phyloP scores from a whole-genome alignment of 2,888 invertebrate genomes.

The Ophion ellenae region DNA sequence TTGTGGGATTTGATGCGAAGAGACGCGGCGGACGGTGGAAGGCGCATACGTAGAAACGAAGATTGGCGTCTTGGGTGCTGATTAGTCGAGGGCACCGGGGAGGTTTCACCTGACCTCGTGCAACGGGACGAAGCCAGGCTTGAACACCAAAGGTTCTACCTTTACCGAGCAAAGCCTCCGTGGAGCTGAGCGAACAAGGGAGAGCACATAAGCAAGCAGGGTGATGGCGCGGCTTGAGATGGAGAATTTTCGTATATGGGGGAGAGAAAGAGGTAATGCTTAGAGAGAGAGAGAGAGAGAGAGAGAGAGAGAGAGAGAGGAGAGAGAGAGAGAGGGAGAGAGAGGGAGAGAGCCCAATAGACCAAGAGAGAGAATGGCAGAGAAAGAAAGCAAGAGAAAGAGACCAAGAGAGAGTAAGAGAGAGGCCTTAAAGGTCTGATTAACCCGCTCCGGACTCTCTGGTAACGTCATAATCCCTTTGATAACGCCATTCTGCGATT shows the following conservation, averaged over 20 bases:
- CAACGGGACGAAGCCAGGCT: conserved; percentile 73
- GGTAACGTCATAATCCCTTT: conserved; percentile 78
- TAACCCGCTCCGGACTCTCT: conserved; percentile 76
- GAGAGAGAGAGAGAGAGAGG: background rate
- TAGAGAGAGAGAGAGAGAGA: background rate
- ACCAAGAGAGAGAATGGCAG: background rate
- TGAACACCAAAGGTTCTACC: conserved; percentile 68
- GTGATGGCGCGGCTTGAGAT: background rate
- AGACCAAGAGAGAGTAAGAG: conserved; percentile 23
- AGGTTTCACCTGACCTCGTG: conserved; percentile 75
- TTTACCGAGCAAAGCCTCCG: conserved; percentile 22
- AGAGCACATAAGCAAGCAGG: conserved; percentile 22
- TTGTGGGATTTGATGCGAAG: conserved; percentile 32
- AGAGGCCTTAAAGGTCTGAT: conserved; percentile 79
- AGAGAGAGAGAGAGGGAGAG: conserved; percentile 8
- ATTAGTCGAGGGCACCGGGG: conserved; percentile 79
- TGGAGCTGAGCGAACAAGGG: conserved; percentile 17
- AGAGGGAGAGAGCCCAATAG: background rate
- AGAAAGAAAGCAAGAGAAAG: conserved; percentile 15
- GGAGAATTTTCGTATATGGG: background rate
- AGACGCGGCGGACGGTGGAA: background rate
- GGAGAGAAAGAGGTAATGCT: conserved; percentile 9
- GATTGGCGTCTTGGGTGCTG: conserved; percentile 77
- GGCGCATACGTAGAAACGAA: conserved; percentile 57
- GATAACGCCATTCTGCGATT: conserved; percentile 75